A percentile compares a stretch with the other conserved stretches of the same genome.
phyloP scores from a whole-genome alignment of 2,113 vertebrate genomes.

The Phaethornis superciliosus region DNA sequence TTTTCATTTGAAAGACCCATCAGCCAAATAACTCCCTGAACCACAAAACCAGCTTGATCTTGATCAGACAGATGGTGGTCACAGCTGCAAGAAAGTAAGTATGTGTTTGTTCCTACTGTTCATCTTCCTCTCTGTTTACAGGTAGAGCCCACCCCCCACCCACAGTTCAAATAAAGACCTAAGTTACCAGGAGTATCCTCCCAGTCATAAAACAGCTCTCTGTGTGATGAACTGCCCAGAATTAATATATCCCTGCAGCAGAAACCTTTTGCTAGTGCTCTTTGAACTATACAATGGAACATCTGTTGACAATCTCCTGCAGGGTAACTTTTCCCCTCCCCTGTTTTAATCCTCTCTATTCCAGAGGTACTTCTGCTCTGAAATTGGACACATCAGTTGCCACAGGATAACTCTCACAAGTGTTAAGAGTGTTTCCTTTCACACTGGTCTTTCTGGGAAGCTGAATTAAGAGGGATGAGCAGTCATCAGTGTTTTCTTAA shows the following conservation, averaged over 20 bases:
- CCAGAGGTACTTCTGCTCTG: constrained; percentile 33
- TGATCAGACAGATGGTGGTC: constrained; percentile 6
- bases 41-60: constrained; percentile 29
- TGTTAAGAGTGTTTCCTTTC: not conserved
- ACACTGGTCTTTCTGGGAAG: not conserved
- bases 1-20: not conserved
- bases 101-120: constrained; percentile 1
- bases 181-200: constrained; percentile 32
- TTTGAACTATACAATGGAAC: constrained; percentile 66
- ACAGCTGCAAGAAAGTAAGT: constrained; percentile 24
- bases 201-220: constrained; percentile 52
- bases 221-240: constrained; percentile 61
- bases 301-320: constrained; percentile 69
- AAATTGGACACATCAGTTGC: constrained; percentile 38
- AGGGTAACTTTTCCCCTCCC: constrained; percentile 46
- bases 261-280: constrained; percentile 35
- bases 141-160: constrained; percentile 22
- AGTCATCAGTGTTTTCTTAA: not conserved
- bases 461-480: not conserved
- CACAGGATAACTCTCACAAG: not conserved
- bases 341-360: constrained; percentile 40
- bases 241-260: constrained; percentile 59
- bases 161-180: constrained; percentile 41
- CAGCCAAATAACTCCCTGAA: constrained; percentile 22
- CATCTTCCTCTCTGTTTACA: constrained; percentile 11